Base-by-base conservation (phyloP, 2,797 vertebrate species). In the Podarcis siculus region DNA sequence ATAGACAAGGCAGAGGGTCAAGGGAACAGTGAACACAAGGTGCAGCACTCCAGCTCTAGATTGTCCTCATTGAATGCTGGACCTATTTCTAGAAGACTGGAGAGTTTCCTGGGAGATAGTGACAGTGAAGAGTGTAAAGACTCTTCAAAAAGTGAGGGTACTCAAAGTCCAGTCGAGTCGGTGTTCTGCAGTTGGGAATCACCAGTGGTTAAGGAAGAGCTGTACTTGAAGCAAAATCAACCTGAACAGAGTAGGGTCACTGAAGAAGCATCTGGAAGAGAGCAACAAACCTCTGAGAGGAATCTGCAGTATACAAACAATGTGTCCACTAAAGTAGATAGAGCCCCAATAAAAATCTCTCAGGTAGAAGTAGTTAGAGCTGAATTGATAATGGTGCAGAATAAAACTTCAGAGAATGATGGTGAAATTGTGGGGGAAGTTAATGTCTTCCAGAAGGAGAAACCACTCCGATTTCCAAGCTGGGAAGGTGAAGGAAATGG, bases 61-160 rank as follows among this genome's bases (percentile, higher is more conserved):
- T 91, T 85, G 39, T 93, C 89, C 94, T 93, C 94, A 7, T 92
- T 98, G 67, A 99, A 98, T 94, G 97, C 98, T 3, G 98, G 98
- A n/a, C 98, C 98, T 30, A 98, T 98, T 86, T 98, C 98, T 86
- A 97, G 97, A 94, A 97, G 98, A 89, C 90, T 99, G 92, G 98
- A 98, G 95, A 98, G 95, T 95, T 98, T 97, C 91, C 95, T 98
- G 89, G 93, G 93, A 82, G 98, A 98, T 86, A 97, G 97, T 84
- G 98, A 98, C 89, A 94, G 94, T 9, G 98, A 98, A 58, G 97
- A 98, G 87, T 92, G 93, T 79, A 96, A 93, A 93, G 95, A 95
- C 69, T 88, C 89, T 85, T 92, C 91, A n/a, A 97, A 95, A 96
- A 92, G 87, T 77, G 1, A 37, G 30, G 77, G 32, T 72, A 25